Evolutionary conservation across 2,113 vertebrate genomes (phyloP), one percentile per base, ranked within the genome.

Genomic region (Nipponia nippon): DNA sequence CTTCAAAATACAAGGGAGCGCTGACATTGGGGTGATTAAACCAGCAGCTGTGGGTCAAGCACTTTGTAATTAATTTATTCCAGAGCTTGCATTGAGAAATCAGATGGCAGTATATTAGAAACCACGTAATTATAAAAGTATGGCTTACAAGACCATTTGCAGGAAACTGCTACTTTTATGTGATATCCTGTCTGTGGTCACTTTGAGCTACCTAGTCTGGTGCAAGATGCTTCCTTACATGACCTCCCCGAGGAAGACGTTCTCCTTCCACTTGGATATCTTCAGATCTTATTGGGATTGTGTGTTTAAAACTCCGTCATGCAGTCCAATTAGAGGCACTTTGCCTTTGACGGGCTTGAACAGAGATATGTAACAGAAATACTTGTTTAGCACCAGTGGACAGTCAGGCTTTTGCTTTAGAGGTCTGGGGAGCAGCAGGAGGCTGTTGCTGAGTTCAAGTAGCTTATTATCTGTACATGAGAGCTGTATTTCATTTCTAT

Each of bases 291-390:
- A 3, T 4, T 13, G 14, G 44, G 34, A 30, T 2, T 11, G 7
- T 6, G 25, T 15, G 29, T 56, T 82, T 27, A 13, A 63, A 76
- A 11, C 11, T 2, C 3, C 0, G 0, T 5, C 17, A 2, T 11
- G 8, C 25, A 11, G 55, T 17, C 50, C 59, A 30, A 11, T 84
- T 50, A 65, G 63, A 73, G 20, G 26, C 40, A 16, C 17, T 71
- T 49, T 40, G 29, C 50, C 49, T 69, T 56, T 47, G 59, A 27
- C 36, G 34, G 47, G 9, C 47, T 87, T 15, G 10, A 81, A 29
- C 16, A 25, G 72, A 72, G 16, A 10, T 12, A 3, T 21, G 15
- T 21, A 72, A 50, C 15, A 58, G 50, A 14, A 71, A 62, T 12
- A 7, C n/a, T 66, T 50, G 63, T 83, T 78, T 34, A 81, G 34